Conservation (phyloP, 2,113 vertebrate species). For the Dasyornis broadbenti region DNA sequence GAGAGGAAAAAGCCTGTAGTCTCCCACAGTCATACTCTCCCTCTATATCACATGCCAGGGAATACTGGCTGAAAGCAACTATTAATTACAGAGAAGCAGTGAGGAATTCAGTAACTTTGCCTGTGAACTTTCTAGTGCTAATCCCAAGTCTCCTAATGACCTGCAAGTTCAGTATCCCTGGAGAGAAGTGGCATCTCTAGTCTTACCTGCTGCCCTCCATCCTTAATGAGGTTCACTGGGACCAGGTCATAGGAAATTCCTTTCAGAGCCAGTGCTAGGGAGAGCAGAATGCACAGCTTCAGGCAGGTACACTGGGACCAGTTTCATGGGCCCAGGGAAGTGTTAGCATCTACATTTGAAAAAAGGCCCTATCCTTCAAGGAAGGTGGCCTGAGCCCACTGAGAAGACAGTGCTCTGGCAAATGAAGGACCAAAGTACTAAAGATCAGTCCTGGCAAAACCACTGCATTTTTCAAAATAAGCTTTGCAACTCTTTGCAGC, state of each 20-base stretch:
- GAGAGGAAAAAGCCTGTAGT: not conserved
- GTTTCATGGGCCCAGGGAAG: not conserved
- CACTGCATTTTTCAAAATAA: not conserved
- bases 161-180: not conserved
- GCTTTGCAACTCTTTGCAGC: not conserved
- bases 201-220: slow-evolving; percentile 91
- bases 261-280: slow-evolving; percentile 90
- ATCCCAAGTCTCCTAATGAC: not conserved
- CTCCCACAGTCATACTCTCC: not conserved
- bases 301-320: not conserved
- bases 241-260: slow-evolving; percentile 83
- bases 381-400: not conserved
- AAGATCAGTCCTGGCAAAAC: not conserved
- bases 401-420: not conserved
- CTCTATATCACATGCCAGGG: not conserved
- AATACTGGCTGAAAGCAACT: not conserved
- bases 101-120: not conserved
- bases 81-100: not conserved
- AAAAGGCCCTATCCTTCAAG: not conserved
- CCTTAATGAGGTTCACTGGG: slow-evolving; percentile 85
- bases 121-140: not conserved
- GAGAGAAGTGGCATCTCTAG: not conserved
- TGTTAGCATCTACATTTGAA: not conserved
- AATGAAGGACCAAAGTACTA: not conserved
- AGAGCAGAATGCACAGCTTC: not conserved